Conservation (phyloP, 2,113 vertebrate genomes). For the Petroica traversi region DNA sequence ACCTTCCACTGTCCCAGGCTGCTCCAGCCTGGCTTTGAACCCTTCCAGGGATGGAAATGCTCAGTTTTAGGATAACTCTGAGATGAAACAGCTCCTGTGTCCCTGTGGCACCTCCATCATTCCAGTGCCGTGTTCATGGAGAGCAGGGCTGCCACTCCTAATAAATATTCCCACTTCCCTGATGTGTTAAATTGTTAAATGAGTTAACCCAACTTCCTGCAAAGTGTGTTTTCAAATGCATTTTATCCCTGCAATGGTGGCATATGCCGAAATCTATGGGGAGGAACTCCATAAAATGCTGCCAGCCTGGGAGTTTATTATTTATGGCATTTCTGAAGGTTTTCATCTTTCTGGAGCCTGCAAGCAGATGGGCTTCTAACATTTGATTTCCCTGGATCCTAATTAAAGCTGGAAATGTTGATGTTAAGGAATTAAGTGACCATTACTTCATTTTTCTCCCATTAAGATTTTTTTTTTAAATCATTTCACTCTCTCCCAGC, state of each 20-base stretch:
- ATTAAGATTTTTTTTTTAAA: not conserved
- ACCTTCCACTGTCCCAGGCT: not conserved
- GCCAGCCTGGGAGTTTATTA: constrained; percentile 22
- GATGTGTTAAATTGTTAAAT: not conserved
- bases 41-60: not conserved
- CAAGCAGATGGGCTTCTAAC: not conserved
- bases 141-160: not conserved
- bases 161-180: not conserved
- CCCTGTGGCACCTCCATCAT: rapidly evolving
- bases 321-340: not conserved
- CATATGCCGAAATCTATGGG: not conserved
- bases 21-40: not conserved
- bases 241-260: not conserved
- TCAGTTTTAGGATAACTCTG: not conserved
- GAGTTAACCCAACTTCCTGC: not conserved
- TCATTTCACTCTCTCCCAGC: not conserved
- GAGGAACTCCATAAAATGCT: not conserved
- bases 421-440: constrained; percentile 21
- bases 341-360: constrained; percentile 24
- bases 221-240: not conserved
- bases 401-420: constrained; percentile 24
- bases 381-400: constrained; percentile 9
- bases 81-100: rapidly evolving
- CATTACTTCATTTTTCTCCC: constrained; percentile 22
- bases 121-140: rapidly evolving